phyloP scores from a whole-genome alignment of 1,140 invertebrate genomes.

The Augochlora pura region DNA sequence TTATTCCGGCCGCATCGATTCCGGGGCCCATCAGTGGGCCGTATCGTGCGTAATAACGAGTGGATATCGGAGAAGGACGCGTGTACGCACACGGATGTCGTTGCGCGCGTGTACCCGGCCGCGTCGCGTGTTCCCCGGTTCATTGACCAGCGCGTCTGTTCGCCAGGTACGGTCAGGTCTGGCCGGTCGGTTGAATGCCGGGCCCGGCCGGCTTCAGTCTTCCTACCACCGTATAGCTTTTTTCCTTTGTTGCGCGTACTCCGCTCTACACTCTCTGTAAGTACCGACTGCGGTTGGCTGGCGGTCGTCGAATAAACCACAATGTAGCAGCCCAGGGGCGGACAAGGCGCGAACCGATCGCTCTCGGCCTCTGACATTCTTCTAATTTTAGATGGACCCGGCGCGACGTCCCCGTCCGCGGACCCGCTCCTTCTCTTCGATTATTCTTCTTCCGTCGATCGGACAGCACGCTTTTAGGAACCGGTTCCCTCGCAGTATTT shows the following conservation, averaged over 20 bases:
- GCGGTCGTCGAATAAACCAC: slow-evolving; percentile 43
- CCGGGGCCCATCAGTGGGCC: slow-evolving; percentile 44
- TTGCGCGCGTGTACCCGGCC: slow-evolving; percentile 23
- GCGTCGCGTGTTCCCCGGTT: slow-evolving; percentile 58
- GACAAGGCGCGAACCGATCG: slow-evolving; percentile 42
- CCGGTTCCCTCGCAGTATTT: slow-evolving; percentile 20
- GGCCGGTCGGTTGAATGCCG: slow-evolving; percentile 22
- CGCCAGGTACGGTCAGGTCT: slow-evolving; percentile 44
- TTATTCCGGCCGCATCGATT: slow-evolving; percentile 42
- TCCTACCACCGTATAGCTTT: slow-evolving; percentile 15
- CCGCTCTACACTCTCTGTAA: slow-evolving; percentile 38
- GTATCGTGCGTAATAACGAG: slow-evolving; percentile 49
- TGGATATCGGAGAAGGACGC: slow-evolving; percentile 30
- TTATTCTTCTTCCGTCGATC: background rate
- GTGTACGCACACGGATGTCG: background rate
- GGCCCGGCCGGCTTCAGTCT: background rate
- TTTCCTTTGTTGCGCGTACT: slow-evolving; percentile 44
- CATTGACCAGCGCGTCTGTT: slow-evolving; percentile 56
- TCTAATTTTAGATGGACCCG: slow-evolving; percentile 1
- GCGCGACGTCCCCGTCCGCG: background rate
- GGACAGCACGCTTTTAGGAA: background rate
- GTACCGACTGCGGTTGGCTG: slow-evolving; percentile 32
- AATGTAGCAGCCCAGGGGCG: slow-evolving; percentile 43
- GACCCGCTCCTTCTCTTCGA: background rate
- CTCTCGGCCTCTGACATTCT: slow-evolving; percentile 7